phyloP scores from a whole-genome alignment of 2,797 vertebrate species.

The Mormyrus proboscirostris region DNA sequence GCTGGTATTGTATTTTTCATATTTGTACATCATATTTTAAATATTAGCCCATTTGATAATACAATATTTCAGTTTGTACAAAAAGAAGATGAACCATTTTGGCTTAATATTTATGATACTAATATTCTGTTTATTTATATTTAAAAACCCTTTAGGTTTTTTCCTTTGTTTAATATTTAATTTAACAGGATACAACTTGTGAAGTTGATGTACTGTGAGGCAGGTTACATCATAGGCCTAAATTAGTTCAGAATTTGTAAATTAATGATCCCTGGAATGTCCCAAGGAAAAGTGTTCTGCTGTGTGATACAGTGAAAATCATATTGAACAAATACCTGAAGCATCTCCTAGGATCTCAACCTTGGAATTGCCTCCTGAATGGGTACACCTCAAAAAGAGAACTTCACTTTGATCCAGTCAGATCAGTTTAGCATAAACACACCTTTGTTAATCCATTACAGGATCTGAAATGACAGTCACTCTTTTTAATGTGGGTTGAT shows the following conservation, averaged over 20 bases:
- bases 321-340: neutral
- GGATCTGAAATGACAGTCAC: neutral
- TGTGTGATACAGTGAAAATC: neutral
- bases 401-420: neutral
- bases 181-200: neutral
- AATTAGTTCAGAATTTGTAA: neutral
- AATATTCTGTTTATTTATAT: neutral
- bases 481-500: neutral
- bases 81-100: neutral
- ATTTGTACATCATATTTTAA: neutral
- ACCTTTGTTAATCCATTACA: slow-evolving; percentile 1
- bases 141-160: neutral
- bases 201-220: neutral
- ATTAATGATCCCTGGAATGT: neutral
- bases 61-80: neutral
- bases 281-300: neutral
- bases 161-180: neutral
- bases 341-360: neutral
- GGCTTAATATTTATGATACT: neutral
- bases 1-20: neutral
- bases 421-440: neutral
- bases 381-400: neutral
- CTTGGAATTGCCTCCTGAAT: neutral
- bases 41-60: neutral
- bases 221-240: neutral